Evolutionary conservation across 2,888 invertebrate species (phyloP), one percentile per base, ranked within the genome.

Genomic region (Trissoscelio sp.): DNA sequence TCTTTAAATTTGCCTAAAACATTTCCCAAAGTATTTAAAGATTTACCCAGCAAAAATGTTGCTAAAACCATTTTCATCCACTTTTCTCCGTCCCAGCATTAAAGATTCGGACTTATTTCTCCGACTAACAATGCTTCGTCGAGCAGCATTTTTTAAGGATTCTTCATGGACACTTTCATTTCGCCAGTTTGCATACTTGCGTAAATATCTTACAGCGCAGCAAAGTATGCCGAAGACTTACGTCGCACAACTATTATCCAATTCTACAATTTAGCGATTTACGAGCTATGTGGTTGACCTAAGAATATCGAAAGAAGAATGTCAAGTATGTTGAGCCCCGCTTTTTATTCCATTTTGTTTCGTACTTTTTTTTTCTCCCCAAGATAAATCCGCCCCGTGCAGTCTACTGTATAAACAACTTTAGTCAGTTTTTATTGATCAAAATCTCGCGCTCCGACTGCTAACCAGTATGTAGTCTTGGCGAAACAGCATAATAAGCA

Each of bases 271-370:
- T 58, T 67, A 48, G 28, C 67, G 60, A 69, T 77, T 77, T 69
- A 60, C 53, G 53, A 77, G 62, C 58, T 62, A 69, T 60, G 60
- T 39, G 77, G 53, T 60, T 67, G 66, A 60, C 67, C 75, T 53
- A 62, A 74, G 74, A 77, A 69, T 75, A 75, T 58, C 55, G 67
- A 75, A 60, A 44, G 58, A 75, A 75, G 75, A 75, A 75, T 75
- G 66, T 60, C 42, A 67, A 67, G 60, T 55, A 77, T 69, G 67
- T 18, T 20, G 57, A 44, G 60, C 12, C 28, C 6, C 16, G 11
- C n/a, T 39, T 72, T 73, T 66, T 66, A 14, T 66, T 58, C 46
- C 28, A 37, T 58, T 66, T 66, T 57, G 46, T 75, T 58, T 57
- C 60, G n/a, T 57, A 46, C 55, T 34, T 58, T 11, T 57, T n/a